Conservation (phyloP, 64 coral and sea anemone genomes). For the Dendrophyllia cribrosa region DNA sequence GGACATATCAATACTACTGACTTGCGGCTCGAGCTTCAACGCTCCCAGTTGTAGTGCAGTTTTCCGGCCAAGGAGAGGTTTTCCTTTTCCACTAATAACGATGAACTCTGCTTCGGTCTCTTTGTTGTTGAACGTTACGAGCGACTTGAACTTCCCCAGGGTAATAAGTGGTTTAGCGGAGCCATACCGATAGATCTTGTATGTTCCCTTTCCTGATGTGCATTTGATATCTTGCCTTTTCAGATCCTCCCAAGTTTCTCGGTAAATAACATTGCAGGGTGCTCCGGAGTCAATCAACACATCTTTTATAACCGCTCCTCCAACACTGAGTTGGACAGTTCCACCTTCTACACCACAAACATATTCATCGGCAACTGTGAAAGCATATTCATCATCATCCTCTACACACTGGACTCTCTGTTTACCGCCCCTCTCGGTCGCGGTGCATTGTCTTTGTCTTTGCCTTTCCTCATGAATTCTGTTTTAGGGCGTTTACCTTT, state of each 20-base stretch:
- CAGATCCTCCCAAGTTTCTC: neutral
- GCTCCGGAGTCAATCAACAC: neutral
- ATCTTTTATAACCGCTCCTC: neutral
- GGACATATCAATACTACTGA: no score
- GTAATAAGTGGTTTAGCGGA: neutral
- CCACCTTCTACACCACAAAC: neutral
- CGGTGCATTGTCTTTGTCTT: neutral
- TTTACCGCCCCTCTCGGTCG: neutral
- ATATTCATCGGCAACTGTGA: neutral
- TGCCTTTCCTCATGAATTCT: constrained; percentile 19
- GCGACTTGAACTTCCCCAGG: no score
- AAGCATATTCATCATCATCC: neutral
- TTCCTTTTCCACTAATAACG: no score
- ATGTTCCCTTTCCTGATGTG: no score
- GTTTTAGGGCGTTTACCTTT: neutral
- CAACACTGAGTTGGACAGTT: neutral
- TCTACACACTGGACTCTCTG: neutral
- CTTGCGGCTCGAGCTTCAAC: no score
- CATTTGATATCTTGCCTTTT: constrained; percentile 33
- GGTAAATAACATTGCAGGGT: neutral
- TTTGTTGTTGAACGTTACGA: no score
- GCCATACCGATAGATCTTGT: neutral
- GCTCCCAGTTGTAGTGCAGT: no score
- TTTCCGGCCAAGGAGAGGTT: no score
- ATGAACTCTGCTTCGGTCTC: no score